phyloP scores from a whole-genome alignment of 2,888 invertebrate species.

The Morinoia aosen region DNA sequence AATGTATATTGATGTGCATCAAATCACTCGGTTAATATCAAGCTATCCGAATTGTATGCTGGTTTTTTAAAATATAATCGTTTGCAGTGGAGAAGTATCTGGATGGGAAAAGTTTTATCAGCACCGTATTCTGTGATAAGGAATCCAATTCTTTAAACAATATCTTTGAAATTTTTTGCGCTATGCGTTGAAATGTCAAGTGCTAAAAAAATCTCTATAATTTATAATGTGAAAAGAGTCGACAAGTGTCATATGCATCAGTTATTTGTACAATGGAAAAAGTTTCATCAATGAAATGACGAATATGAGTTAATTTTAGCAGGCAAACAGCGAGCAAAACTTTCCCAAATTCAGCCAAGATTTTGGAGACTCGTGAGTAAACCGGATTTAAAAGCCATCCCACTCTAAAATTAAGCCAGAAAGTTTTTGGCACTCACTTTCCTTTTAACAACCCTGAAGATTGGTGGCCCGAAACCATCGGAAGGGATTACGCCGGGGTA shows the following conservation, averaged over 20 bases:
- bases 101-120: too few relatives aligned
- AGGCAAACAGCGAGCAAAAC: not conserved
- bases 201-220: too few relatives aligned
- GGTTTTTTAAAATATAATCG: too few relatives aligned
- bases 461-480: constrained; percentile 38
- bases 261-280: not conserved
- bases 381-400: not conserved
- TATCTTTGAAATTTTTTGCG: too few relatives aligned
- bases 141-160: too few relatives aligned
- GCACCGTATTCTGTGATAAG: too few relatives aligned
- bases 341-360: not conserved
- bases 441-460: constrained; percentile 21
- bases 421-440: not conserved
- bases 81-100: too few relatives aligned
- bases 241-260: not conserved
- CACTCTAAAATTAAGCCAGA: not conserved
- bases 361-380: not conserved
- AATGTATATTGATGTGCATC: too few relatives aligned
- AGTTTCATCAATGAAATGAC: not conserved
- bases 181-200: not conserved
- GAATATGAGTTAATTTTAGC: not conserved
- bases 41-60: too few relatives aligned
- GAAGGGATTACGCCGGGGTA: constrained; percentile 6
- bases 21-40: too few relatives aligned
- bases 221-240: too few relatives aligned